Evolutionary conservation across 1,140 invertebrate genomes (phyloP).

Genomic region (Daktulosphaira vitifoliae): DNA sequence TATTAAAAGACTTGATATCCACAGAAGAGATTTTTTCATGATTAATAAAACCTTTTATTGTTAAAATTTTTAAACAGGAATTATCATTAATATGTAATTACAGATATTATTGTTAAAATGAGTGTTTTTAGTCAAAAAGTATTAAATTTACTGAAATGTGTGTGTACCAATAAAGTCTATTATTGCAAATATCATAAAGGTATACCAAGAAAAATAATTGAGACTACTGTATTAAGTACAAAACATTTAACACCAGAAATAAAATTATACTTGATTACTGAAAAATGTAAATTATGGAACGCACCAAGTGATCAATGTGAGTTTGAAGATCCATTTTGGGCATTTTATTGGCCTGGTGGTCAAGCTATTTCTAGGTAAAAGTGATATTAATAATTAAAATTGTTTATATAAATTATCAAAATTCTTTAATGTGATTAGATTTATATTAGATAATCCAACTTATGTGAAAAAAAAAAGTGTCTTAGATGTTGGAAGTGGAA

Average conservation of each 20-base stretch:
- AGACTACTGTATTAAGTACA: conserved; percentile 4
- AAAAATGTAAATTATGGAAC: conserved; percentile 47
- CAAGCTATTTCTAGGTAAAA: conserved; percentile 47
- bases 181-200: too few species aligned
- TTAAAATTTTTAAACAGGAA: too few species aligned
- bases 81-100: too few species aligned
- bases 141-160: too few species aligned
- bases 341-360: conserved; percentile 54
- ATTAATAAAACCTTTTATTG: too few species aligned
- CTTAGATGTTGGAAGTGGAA: conserved; percentile 45
- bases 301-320: conserved; percentile 40
- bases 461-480: conserved; percentile 39
- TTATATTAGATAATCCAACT: conserved; percentile 45
- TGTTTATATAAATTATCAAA: neutral
- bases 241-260: conserved; percentile 51
- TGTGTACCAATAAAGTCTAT: too few species aligned
- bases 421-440: conserved; percentile 42
- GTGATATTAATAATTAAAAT: neutral
- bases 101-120: too few species aligned
- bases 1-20: too few species aligned
- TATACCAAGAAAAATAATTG: conserved; percentile 9
- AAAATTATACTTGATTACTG: conserved; percentile 47
- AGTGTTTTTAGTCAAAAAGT: too few species aligned
- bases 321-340: conserved; percentile 50
- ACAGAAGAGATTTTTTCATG: too few species aligned